Evolutionary conservation across 2,113 vertebrate species (phyloP), one percentile per base, ranked within the genome.

Genomic region (Urocynchramus pylzowi): DNA sequence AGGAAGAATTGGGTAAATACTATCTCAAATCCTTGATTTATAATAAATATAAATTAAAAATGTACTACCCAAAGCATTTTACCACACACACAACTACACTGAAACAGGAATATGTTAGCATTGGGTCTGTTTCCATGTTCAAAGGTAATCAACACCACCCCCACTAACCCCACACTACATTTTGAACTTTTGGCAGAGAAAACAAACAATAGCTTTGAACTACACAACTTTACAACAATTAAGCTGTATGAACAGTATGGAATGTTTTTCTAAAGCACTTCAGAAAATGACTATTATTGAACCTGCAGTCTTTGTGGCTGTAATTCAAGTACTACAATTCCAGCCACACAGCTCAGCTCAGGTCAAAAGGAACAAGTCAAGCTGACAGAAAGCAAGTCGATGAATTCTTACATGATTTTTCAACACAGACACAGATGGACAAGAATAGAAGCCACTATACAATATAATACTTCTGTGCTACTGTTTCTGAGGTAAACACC

Each of bases 361-460:
- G 93, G 93, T 94, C 92, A 93, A 81, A 95, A 96, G 64, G 79
- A 92, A 78, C 93, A 95, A 82, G 90, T 84, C 92, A 86, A 78
- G 61, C 64, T 93, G 84, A 67, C 56, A 81, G 86, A 90, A 93
- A 93, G 64, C 57, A 89, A 91, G 57, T 4, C 6, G 30, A 93
- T 75, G 65, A 79, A 75, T 95, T 93, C 73, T 93, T 95, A 87
- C 52, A 52, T 64, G 67, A 82, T 77, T 95, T 87, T 96, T 50
- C 79, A 79, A 57, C 83, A 89, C 16, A 57, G 84, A 74, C 53
- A 79, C 42, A 94, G 70, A 89, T 39, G 42, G 78, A 80, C 83
- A 82, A 79, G 67, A 91, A 84, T 23, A 87, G 69, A 86, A 65
- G 28, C 19, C 20, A 53, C 41, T 57, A 33, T 22, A 70, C 44